Evolutionary conservation across 1,140 invertebrate genomes (phyloP).

Genomic region (Lamellibrachia luymesi): DNA sequence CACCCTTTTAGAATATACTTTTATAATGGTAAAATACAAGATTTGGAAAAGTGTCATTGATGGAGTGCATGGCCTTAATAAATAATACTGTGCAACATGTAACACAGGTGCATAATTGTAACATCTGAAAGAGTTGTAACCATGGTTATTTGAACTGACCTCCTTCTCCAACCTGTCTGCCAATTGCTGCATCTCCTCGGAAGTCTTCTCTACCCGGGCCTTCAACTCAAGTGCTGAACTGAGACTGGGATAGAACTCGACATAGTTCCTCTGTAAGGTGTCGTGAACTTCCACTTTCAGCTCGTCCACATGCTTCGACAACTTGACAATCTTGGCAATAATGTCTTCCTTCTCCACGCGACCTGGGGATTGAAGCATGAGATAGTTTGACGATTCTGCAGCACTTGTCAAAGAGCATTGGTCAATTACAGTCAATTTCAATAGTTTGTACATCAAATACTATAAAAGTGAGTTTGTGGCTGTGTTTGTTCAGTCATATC

Average conservation of each 20-base stretch:
- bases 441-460: too few relatives aligned
- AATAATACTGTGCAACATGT: too few relatives aligned
- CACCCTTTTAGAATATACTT: too few relatives aligned
- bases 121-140: neutral
- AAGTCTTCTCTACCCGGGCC: constrained; percentile 37
- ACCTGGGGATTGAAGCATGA: constrained; percentile 35
- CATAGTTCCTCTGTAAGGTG: constrained; percentile 40
- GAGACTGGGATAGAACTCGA: constrained; percentile 45
- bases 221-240: constrained; percentile 37
- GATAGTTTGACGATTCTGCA: constrained; percentile 6
- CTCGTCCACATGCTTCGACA: constrained; percentile 45
- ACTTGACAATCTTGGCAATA: constrained; percentile 41
- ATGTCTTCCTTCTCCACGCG: constrained; percentile 51
- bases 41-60: too few relatives aligned
- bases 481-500: too few relatives aligned
- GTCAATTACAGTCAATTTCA: too few relatives aligned
- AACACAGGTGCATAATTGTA: neutral
- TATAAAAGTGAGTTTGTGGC: too few relatives aligned
- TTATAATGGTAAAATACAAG: too few relatives aligned
- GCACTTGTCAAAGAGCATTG: too few relatives aligned
- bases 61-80: too few relatives aligned
- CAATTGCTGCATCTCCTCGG: constrained; percentile 42
- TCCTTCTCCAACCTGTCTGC: constrained; percentile 48
- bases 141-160: constrained; percentile 30
- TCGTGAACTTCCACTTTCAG: constrained; percentile 51